These are phyloP conservation scores for Tetramorium bicarinatum DNA, from an alignment of 2,888 invertebrate genomes.

Conservation along the genomic window DNA sequence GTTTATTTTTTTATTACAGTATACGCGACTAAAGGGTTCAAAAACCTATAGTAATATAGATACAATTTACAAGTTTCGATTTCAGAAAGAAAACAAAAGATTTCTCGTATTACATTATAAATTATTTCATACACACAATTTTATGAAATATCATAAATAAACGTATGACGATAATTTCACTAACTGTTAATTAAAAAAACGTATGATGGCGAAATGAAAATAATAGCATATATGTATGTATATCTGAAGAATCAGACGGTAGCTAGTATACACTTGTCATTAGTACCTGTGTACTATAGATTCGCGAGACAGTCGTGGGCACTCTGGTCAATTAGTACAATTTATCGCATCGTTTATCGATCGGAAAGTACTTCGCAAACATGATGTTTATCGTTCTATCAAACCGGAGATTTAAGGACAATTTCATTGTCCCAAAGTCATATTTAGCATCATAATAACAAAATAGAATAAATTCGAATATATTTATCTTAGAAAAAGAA, in stretches of 20 bases:
- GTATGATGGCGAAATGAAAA: slow-evolving; percentile 73
- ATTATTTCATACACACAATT: slow-evolving; percentile 77
- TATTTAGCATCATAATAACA: slow-evolving; percentile 73
- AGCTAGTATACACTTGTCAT: slow-evolving; percentile 64
- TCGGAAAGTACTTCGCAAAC: slow-evolving; percentile 70
- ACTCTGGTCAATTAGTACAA: slow-evolving; percentile 75
- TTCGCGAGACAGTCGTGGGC: slow-evolving; percentile 73
- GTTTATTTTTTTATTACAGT: slow-evolving; percentile 77
- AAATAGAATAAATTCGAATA: slow-evolving; percentile 80
- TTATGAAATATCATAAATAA: slow-evolving; percentile 73
- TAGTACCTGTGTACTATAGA: slow-evolving; percentile 66
- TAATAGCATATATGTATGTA: slow-evolving; percentile 54
- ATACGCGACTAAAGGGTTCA: slow-evolving; percentile 74
- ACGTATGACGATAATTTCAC: slow-evolving; percentile 65
- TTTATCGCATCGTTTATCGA: slow-evolving; percentile 68
- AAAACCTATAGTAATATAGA: slow-evolving; percentile 82
- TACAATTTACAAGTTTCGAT: slow-evolving; percentile 83
- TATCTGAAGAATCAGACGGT: slow-evolving; percentile 58
- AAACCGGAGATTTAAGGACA: slow-evolving; percentile 65
- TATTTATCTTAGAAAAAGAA: slow-evolving; percentile 79
- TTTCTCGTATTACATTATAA: slow-evolving; percentile 71
- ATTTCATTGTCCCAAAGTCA: slow-evolving; percentile 60
- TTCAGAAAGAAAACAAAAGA: slow-evolving; percentile 45
- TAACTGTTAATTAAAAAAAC: slow-evolving; percentile 73
- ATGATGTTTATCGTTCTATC: slow-evolving; percentile 63